Base-by-base conservation (phyloP, 2,888 invertebrate species). In the Osedax fenrisi region DNA sequence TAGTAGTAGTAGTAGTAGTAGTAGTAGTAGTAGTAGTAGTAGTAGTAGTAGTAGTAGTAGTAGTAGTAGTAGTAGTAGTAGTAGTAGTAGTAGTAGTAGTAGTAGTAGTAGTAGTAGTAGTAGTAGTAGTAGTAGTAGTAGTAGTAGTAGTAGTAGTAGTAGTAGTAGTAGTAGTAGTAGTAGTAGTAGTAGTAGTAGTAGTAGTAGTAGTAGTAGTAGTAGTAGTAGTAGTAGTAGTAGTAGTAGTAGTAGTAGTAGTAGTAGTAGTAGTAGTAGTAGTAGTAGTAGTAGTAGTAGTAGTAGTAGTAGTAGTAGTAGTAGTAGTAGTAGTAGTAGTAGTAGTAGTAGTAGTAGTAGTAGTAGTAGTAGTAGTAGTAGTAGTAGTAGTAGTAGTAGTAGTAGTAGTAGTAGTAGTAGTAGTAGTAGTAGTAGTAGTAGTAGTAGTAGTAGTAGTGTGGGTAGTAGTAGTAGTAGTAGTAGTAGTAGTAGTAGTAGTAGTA, bases 31-130 rank as follows among this genome's bases (percentile, higher is more conserved):
- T 13, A 10, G 17, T 56, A 56, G 56, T 56, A 56, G 56, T n/a
- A n/a, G n/a, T n/a, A n/a, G n/a, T n/a, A n/a, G n/a, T n/a, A n/a
- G n/a, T n/a, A n/a, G n/a, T n/a, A n/a, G n/a, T n/a, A n/a, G n/a
- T n/a, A n/a, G n/a, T n/a, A n/a, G n/a, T n/a, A n/a, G n/a, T 56
- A 56, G 56, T 56, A 56, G 56, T 56, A 56, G 56, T 56, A 56
- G 56, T 56, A 56, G 56, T 56, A 56, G 56, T 56, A 56, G 56
- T 56, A 56, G 56, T 56, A 56, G 56, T 56, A 56, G 56, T 56
- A 56, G 56, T 56, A 56, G 56, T 56, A 56, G 56, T 56, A 56
- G 56, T 56, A 56, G 0, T 56, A 56, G 56, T 56, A 56, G 56
- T 56, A 56, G 56, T 56, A 56, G 56, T 56, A 56, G 56, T 56